Percentiles rank a stretch among this genome's conserved stretches.
phyloP scores from a whole-genome alignment of 2,888 invertebrate genomes.

The Malthinus flaveolus region DNA sequence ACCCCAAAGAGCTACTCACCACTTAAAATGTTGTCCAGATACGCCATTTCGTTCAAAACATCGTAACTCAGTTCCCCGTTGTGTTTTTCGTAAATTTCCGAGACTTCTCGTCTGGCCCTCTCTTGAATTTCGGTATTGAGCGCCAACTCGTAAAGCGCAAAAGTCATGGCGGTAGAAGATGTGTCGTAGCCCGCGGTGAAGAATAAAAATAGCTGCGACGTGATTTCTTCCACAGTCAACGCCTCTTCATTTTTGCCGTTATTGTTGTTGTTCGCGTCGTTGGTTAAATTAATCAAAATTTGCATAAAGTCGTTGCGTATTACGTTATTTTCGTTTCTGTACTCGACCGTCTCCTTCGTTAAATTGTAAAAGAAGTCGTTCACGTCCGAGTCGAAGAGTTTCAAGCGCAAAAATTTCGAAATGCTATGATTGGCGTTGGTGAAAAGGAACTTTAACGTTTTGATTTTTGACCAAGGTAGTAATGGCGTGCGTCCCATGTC shows the following conservation, averaged over 20 bases:
- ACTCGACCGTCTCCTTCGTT: conserved; percentile 49
- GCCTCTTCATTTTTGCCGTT: conserved; percentile 5
- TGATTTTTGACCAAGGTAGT: neutral
- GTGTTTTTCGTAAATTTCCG: conserved; percentile 39
- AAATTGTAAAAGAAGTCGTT: too few species aligned
- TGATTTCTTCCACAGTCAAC: conserved; percentile 39
- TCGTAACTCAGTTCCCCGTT: conserved; percentile 51
- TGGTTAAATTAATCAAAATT: conserved; percentile 54
- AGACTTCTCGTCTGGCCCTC: conserved; percentile 52
- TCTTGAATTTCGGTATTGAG: conserved; percentile 52
- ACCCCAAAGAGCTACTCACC: too few species aligned
- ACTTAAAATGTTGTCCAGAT: too few species aligned
- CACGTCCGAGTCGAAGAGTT: neutral
- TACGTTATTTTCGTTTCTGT: conserved; percentile 54
- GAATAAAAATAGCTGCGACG: conserved; percentile 54
- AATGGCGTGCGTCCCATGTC: conserved; percentile 24
- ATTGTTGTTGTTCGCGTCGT: neutral
- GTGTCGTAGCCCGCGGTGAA: conserved; percentile 58
- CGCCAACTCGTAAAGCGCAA: conserved; percentile 51
- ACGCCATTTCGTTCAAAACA: too few species aligned
- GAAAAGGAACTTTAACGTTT: neutral
- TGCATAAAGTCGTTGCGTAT: conserved; percentile 60
- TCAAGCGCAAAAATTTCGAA: neutral
- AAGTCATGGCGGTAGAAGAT: conserved; percentile 52
- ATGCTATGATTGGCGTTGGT: too few species aligned